Conservation (phyloP, 2,113 vertebrate genomes). For the Barnardius zonarius region DNA sequence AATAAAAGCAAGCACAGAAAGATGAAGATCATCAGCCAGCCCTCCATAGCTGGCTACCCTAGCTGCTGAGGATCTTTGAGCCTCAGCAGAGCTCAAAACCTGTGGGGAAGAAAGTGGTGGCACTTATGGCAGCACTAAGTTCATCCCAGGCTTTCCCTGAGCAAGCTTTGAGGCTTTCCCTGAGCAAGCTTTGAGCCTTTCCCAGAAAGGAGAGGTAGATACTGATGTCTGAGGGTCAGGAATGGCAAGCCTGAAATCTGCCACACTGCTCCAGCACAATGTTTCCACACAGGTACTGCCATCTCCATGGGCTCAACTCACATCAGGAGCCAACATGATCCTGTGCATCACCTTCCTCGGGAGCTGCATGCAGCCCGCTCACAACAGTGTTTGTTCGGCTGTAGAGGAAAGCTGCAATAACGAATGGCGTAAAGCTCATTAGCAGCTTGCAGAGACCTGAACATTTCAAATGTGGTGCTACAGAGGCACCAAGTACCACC, state of each 20-base stretch:
- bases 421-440: neutral
- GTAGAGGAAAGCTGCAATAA: neutral
- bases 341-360: neutral
- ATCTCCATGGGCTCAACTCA: neutral
- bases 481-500: neutral
- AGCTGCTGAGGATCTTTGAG: neutral
- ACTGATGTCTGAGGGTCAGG: neutral
- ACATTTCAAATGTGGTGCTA: neutral
- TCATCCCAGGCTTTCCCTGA: neutral
- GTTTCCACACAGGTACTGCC: neutral
- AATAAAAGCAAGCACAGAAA: neutral
- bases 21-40: neutral
- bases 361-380: rapidly evolving
- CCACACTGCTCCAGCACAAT: rapidly evolving
- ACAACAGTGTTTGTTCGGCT: neutral
- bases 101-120: neutral
- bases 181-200: neutral
- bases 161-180: neutral
- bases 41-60: neutral
- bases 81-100: neutral
- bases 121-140: neutral
- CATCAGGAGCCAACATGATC: neutral
- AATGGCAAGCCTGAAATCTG: neutral
- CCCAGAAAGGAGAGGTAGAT: neutral
- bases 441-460: neutral